Evolutionary conservation across 2,113 vertebrate species (phyloP).

Genomic region (Syngnathus typhle): DNA sequence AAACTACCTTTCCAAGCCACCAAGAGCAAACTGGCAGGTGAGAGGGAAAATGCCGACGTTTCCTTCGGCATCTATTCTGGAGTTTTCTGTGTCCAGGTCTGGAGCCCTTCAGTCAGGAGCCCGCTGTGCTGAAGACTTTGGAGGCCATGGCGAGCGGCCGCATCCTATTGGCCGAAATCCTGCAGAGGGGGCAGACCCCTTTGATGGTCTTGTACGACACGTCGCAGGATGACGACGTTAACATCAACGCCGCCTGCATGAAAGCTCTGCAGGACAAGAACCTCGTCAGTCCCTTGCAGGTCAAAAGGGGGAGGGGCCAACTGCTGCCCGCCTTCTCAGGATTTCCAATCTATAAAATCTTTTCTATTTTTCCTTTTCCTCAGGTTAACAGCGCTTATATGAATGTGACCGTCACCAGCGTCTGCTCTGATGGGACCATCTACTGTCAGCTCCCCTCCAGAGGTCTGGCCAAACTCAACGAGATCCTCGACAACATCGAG

Average conservation of each 20-base stretch:
- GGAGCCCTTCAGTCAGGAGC: constrained; percentile 82
- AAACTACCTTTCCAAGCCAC: constrained; percentile 86
- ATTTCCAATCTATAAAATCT: too few species aligned
- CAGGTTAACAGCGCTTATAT: constrained; percentile 82
- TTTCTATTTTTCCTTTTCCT: constrained; percentile 6
- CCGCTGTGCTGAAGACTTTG: constrained; percentile 79
- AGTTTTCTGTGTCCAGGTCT: constrained; percentile 69
- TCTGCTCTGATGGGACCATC: constrained; percentile 88
- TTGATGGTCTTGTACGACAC: constrained; percentile 92
- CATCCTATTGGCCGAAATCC: constrained; percentile 89
- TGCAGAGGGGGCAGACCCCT: constrained; percentile 78
- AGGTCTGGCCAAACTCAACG: constrained; percentile 79
- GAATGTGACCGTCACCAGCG: constrained; percentile 83
- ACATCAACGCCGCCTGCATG: constrained; percentile 89
- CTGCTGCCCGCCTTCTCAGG: too few species aligned
- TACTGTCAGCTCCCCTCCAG: constrained; percentile 89
- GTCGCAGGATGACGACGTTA: constrained; percentile 93
- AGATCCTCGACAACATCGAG: constrained; percentile 80
- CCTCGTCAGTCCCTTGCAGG: constrained; percentile 80
- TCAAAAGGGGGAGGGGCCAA: constrained; percentile 34
- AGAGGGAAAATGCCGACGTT: constrained; percentile 29
- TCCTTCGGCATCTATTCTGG: not conserved
- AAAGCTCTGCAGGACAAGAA: constrained; percentile 83
- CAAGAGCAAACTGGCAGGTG: constrained; percentile 91
- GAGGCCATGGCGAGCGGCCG: constrained; percentile 82